Conservation (phyloP, 2,797 vertebrate genomes). For the Tragopan temminckii region DNA sequence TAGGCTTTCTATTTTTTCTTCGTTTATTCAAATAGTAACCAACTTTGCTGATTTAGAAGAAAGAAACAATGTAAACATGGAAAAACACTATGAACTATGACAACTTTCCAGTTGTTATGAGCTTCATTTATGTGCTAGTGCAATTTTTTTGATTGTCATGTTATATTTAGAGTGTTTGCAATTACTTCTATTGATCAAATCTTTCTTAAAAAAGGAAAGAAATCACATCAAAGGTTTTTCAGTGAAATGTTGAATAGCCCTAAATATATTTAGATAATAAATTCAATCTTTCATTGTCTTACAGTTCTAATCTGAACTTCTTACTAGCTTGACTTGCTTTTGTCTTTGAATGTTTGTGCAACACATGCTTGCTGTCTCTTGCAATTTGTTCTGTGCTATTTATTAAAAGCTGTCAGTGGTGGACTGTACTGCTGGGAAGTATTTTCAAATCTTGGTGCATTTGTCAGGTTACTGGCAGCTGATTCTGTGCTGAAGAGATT, state of each 20-base stretch:
- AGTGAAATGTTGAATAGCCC: not conserved
- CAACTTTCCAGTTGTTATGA: not conserved
- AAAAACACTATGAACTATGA: not conserved
- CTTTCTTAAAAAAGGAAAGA: not conserved
- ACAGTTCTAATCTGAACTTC: not conserved
- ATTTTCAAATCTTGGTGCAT: not conserved
- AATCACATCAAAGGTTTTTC: fast-evolving
- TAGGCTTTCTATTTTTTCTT: not conserved
- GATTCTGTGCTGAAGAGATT: not conserved
- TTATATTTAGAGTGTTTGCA: not conserved
- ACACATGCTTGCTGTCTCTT: not conserved
- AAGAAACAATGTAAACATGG: not conserved
- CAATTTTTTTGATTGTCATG: not conserved
- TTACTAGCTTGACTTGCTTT: not conserved
- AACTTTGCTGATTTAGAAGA: not conserved
- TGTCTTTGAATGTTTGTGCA: not conserved
- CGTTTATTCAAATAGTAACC: not conserved
- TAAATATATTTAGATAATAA: not conserved
- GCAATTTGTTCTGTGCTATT: not conserved
- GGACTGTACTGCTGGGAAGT: not conserved
- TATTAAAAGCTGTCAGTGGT: not conserved
- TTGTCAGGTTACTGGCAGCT: not conserved
- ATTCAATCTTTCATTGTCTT: not conserved
- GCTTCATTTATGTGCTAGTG: not conserved
- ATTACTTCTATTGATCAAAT: not conserved